phyloP scores from a whole-genome alignment of 2,797 vertebrate species.

The Enteromius thamalakanensis region DNA sequence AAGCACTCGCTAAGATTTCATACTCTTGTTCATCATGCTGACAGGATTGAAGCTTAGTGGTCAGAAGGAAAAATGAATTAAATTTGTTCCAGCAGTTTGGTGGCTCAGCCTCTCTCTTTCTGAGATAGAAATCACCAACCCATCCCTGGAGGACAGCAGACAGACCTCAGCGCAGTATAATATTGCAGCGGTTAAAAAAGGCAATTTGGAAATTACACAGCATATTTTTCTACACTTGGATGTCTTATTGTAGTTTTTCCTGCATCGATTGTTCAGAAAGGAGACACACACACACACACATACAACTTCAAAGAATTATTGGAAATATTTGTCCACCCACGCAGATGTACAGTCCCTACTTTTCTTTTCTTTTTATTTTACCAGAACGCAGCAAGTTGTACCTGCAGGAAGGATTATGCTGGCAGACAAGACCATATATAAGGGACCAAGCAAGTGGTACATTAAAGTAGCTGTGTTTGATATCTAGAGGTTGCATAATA shows the following conservation, averaged over 20 bases:
- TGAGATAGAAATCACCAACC: conserved; percentile 13
- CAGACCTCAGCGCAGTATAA: conserved; percentile 34
- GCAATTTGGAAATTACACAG: conserved; percentile 34
- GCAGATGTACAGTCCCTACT: background rate
- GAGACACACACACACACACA: background rate
- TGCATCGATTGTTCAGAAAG: background rate
- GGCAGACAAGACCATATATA: conserved; percentile 16
- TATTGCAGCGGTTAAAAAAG: conserved; percentile 34
- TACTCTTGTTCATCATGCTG: conserved; percentile 42
- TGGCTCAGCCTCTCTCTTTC: conserved; percentile 20
- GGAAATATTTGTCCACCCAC: background rate
- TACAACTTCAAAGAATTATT: background rate
- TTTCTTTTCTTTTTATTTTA: background rate
- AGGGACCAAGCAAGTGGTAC: background rate
- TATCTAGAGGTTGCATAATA: background rate
- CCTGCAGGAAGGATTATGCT: background rate
- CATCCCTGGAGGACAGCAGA: conserved; percentile 36
- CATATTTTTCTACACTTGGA: conserved; percentile 11
- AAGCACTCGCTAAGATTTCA: conserved; percentile 35
- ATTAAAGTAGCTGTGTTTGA: conserved; percentile 2
- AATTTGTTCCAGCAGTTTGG: conserved; percentile 38
- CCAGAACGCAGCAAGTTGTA: background rate
- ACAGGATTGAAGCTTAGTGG: conserved; percentile 32
- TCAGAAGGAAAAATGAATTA: conserved; percentile 45
- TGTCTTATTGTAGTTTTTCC: background rate